Conservation (phyloP, 1,140 invertebrate genomes). For the Laupala kohalensis region DNA sequence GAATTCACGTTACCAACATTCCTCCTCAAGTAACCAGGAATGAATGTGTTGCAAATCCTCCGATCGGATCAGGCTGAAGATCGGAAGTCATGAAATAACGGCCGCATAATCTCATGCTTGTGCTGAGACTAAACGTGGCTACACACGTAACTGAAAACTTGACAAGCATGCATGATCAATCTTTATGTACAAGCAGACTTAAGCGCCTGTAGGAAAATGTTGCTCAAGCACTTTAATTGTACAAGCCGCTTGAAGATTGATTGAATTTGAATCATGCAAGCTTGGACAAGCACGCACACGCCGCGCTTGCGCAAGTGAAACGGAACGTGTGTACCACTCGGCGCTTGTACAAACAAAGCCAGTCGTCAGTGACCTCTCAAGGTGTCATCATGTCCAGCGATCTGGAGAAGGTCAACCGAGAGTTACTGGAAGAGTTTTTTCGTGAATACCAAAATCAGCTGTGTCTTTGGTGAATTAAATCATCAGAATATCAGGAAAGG, state of each 20-base stretch:
- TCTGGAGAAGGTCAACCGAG: not conserved
- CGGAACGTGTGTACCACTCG: not conserved
- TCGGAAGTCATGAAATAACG: too few relatives aligned
- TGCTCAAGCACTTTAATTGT: not conserved
- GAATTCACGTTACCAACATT: too few relatives aligned
- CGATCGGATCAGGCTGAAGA: too few relatives aligned
- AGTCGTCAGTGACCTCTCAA: not conserved
- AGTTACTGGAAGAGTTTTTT: not conserved
- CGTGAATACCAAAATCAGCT: not conserved
- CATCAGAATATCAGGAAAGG: not conserved
- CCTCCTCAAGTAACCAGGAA: too few relatives aligned
- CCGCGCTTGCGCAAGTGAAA: not conserved
- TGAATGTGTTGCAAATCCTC: too few relatives aligned
- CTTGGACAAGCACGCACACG: not conserved
- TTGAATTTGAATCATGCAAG: not conserved
- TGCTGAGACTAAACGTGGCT: not conserved
- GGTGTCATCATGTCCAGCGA: not conserved
- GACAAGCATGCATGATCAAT: not conserved
- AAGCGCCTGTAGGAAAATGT: not conserved
- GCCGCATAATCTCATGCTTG: too few relatives aligned
- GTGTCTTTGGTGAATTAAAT: not conserved
- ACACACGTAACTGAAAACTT: not conserved
- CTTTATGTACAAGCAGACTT: not conserved
- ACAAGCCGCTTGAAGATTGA: conserved; percentile 3
- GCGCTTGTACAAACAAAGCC: not conserved